Base-by-base conservation (phyloP, 2,797 vertebrate species). In the Myotis daubentonii region DNA sequence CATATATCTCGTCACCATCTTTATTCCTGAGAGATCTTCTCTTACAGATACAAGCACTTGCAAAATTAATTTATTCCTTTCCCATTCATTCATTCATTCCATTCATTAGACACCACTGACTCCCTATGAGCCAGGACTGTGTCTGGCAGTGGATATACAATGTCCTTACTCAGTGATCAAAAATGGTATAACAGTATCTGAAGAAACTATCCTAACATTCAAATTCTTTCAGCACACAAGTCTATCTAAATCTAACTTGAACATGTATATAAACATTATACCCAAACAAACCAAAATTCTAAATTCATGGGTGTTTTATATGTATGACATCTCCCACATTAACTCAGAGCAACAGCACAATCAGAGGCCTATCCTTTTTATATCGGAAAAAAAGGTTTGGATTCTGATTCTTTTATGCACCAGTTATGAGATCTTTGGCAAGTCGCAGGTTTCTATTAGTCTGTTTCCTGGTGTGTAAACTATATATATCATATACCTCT, bases 231-330 rank as follows among this genome's bases (percentile, higher is more conserved):
- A 71, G 47, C 62, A 85, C 55, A 85, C 8, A 41, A 80, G n/a
- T 53, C 19, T 83, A 83, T 66, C 23, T 71, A 91, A 87, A 68
- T 70, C 75, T 91, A 89, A 87, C 71, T 78, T 49, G 22, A 92
- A 62, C 4, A 62, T 85, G 60, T 88, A 51, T 33, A 51, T 90
- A 82, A 84, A 81, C 41, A 87, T 62, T 55, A 65, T 22, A 70
- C 38, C 15, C 70, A 23, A 90, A 80, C 57, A 95, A 84, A 88
- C 8, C 20, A 87, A 89, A 97, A 91, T 76, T 86, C 80, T 71
- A 83, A 92, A 91, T 10, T 88, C 16, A 85, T 6, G 8, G 9
- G 20, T 53, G 51, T 36, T 79, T 47, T 71, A 55, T 82, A 55
- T 25, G 89, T 7, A 57, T 20, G 68, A 74, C 20, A 53, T 30